phyloP scores from a whole-genome alignment of 2,888 invertebrate genomes.

The Cinara cedri region DNA sequence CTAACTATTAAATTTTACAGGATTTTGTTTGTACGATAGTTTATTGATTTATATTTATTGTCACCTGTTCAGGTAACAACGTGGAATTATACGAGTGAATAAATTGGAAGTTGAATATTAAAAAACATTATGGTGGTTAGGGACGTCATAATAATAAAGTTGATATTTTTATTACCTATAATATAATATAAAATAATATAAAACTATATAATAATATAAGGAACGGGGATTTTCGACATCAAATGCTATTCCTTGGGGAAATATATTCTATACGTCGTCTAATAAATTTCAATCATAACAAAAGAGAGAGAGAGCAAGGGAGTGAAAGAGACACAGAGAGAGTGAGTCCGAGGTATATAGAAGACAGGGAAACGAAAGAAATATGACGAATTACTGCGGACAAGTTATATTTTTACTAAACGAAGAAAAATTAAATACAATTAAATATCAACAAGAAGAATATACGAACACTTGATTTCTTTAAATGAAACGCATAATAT shows the following conservation, averaged over 20 bases:
- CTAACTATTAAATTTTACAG: background rate
- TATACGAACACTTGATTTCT: background rate
- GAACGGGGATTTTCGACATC: slow-evolving; percentile 6
- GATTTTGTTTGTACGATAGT: too few species aligned
- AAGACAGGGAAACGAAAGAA: background rate
- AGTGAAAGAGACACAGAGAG: background rate
- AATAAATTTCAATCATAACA: slow-evolving; percentile 21
- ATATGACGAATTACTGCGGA: slow-evolving; percentile 15
- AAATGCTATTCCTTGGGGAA: slow-evolving; percentile 21
- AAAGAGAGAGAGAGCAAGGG: slow-evolving; percentile 5
- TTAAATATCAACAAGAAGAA: slow-evolving; percentile 40
- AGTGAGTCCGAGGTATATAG: background rate
- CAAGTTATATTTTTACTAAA: slow-evolving; percentile 36
- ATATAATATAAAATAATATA: background rate
- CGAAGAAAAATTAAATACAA: slow-evolving; percentile 23
- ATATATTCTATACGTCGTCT: slow-evolving; percentile 14
- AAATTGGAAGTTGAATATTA: background rate
- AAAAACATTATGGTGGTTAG: background rate
- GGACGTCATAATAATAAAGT: too few species aligned
- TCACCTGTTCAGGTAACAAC: too few species aligned
- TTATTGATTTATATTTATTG: too few species aligned
- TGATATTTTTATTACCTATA: background rate
- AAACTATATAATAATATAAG: background rate
- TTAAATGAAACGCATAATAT: background rate
- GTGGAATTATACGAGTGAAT: background rate